Percentiles rank a stretch among this genome's conserved stretches.
phyloP scores from a whole-genome alignment of 2,888 invertebrate genomes.

The Pecten maximus region DNA sequence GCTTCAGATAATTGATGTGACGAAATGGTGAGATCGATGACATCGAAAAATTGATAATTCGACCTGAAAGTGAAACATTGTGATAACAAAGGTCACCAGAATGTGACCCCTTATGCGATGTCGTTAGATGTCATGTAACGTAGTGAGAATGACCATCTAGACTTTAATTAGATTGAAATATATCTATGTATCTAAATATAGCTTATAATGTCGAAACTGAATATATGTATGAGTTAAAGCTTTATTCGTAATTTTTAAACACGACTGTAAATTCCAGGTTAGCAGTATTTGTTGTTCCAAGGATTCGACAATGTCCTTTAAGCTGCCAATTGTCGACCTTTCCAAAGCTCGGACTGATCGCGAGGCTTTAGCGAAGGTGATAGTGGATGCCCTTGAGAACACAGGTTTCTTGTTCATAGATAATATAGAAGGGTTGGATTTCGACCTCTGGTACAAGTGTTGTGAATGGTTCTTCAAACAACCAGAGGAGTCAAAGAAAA shows the following conservation, averaged over 20 bases:
- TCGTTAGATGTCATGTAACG: too few species aligned
- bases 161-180: too few species aligned
- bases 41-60: too few species aligned
- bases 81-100: too few species aligned
- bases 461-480: constrained; percentile 46
- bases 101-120: too few species aligned
- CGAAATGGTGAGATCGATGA: too few species aligned
- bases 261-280: not conserved
- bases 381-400: constrained; percentile 43
- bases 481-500: constrained; percentile 41
- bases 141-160: too few species aligned
- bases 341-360: constrained; percentile 34
- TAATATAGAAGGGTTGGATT: constrained; percentile 44
- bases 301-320: not conserved
- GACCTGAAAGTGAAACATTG: too few species aligned
- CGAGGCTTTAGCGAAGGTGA: constrained; percentile 24
- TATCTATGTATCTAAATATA: too few species aligned
- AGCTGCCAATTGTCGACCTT: constrained; percentile 37
- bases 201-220: too few species aligned
- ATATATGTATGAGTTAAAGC: too few species aligned
- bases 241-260: not conserved
- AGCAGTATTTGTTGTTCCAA: not conserved
- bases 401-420: constrained; percentile 45
- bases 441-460: constrained; percentile 38
- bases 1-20: too few species aligned